Evolutionary conservation across 2,888 invertebrate species (phyloP), one percentile per base, ranked within the genome.

Genomic region (Synergus gifuensis): DNA sequence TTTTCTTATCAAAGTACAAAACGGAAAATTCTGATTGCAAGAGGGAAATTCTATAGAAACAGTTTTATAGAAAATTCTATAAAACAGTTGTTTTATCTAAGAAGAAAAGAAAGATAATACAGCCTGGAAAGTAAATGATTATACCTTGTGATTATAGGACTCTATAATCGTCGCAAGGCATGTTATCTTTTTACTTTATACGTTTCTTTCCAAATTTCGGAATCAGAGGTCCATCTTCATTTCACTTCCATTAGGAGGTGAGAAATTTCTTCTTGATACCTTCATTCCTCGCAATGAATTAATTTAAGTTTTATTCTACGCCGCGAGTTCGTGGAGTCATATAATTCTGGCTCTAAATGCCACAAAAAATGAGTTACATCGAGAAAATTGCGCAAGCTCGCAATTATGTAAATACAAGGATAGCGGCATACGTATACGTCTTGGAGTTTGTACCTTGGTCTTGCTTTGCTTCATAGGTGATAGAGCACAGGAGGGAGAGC

Each of bases 351-450:
- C 81, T 80, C 69, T 84, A 85, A 86, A 87, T 85, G 84, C 83
- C 86, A 84, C 84, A 87, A 88, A 49, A 89, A 89, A 86, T 88
- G 85, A 87, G 83, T 87, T 84, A 84, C 85, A 87, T 85, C 82
- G 82, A 81, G 87, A 85, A 88, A 86, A 88, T 88, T 89, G 85
- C 83, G 85, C 85, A 83, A 86, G 80, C 79, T 80, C 76, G 83
- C 81, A 84, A 86, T 88, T 88, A 89, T 87, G 87, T 84, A 87
- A 86, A 89, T 84, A 73, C 77, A 80, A 80, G 73, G 66, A 63
- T 77, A 66, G 36, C 60, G 22, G 22, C 42, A 77, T 49, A 66
- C n/a, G 46, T 16, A 76, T 49, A 58, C 18, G 9, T 58, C 58
- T 58, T 58, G 58, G 58, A 58, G 58, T 58, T 58, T 58, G 58